These are phyloP conservation scores for Ciconia maguari DNA, from an alignment of 2,113 vertebrate species.

Conservation along the genomic window DNA sequence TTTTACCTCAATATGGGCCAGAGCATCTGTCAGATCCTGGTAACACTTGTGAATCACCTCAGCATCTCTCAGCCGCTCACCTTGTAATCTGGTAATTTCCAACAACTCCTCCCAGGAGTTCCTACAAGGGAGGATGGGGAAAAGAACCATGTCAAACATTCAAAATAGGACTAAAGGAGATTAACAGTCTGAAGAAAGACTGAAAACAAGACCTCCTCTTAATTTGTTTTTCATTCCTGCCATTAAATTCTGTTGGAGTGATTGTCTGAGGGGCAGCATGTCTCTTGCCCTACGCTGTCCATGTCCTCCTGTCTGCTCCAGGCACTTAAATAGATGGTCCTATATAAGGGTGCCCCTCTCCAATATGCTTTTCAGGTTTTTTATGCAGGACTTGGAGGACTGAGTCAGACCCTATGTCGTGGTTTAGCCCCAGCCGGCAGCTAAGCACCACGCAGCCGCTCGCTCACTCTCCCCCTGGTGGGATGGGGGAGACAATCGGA, in stretches of 20 bases:
- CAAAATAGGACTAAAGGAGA: not conserved
- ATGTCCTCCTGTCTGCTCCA: not conserved
- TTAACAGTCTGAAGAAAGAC: not conserved
- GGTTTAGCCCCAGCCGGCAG: too few relatives aligned
- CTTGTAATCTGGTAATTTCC: constrained; percentile 65
- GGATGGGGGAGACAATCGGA: too few relatives aligned
- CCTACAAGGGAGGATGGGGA: constrained; percentile 47
- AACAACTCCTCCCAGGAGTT: constrained; percentile 83
- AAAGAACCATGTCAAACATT: not conserved
- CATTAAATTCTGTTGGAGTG: not conserved
- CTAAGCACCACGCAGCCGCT: too few relatives aligned
- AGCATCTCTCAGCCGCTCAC: constrained; percentile 71
- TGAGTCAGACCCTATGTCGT: not conserved
- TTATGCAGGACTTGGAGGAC: not conserved
- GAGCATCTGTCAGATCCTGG: constrained; percentile 81
- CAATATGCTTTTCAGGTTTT: not conserved
- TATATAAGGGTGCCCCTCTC: not conserved
- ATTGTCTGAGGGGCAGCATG: not conserved
- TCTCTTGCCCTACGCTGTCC: not conserved
- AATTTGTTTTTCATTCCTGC: not conserved
- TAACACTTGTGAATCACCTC: constrained; percentile 75
- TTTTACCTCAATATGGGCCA: constrained; percentile 82
- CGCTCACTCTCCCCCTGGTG: too few relatives aligned
- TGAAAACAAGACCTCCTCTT: not conserved
- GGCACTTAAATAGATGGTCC: not conserved